These are phyloP conservation scores for Cyclophora albipunctata DNA, from an alignment of 2,888 invertebrate species.

Conservation along the genomic window DNA sequence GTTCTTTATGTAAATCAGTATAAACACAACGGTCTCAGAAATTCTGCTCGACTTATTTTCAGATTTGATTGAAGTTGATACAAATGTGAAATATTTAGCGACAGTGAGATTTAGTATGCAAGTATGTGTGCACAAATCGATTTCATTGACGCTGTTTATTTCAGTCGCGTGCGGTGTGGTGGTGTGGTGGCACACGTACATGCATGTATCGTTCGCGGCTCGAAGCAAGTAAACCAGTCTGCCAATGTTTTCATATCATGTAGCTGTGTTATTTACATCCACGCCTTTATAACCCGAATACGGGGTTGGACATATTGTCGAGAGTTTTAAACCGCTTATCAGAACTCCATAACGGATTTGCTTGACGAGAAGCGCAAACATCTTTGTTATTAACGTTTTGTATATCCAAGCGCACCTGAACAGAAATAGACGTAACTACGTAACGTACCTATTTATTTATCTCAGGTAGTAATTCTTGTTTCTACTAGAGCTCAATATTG, in stretches of 20 bases:
- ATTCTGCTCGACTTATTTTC: no score
- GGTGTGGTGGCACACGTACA: conserved; percentile 11
- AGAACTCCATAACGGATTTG: conserved; percentile 32
- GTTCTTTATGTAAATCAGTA: no score
- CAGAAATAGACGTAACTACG: conserved; percentile 29
- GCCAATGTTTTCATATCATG: conserved; percentile 12
- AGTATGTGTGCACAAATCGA: conserved; percentile 29
- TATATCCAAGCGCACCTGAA: conserved; percentile 28
- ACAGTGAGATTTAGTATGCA: no score
- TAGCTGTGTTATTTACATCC: conserved; percentile 21
- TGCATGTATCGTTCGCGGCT: conserved; percentile 17
- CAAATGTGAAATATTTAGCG: no score
- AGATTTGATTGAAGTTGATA: no score
- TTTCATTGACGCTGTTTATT: conserved; percentile 44
- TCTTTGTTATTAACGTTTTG: conserved; percentile 37
- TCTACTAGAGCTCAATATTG: no score
- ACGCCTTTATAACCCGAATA: conserved; percentile 14
- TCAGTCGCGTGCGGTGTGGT: conserved; percentile 34
- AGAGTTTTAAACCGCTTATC: conserved; percentile 2
- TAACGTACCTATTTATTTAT: conserved; percentile 20
- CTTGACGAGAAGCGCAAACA: conserved; percentile 23
- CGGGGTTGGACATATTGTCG: conserved; percentile 2
- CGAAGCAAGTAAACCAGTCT: conserved; percentile 14
- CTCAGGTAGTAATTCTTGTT: background rate
- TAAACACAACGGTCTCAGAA: no score